A percentile compares a stretch with the other conserved stretches of the same genome.
Evolutionary conservation across 2,113 vertebrate species (phyloP).

Genomic region (Numida meleagris): DNA sequence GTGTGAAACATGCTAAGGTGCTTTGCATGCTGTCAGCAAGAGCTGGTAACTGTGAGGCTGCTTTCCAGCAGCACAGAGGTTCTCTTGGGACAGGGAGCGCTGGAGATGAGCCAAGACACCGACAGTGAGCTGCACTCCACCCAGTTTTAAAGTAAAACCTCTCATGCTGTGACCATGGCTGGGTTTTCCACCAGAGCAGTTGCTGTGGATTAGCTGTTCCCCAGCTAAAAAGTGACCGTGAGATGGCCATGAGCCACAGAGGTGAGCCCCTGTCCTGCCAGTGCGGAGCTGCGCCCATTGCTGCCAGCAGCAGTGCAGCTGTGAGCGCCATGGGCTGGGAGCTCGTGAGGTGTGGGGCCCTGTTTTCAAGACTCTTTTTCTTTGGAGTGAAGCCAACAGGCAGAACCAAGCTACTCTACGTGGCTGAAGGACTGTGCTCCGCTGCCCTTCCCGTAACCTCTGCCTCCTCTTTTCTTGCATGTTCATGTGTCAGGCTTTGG

Average conservation of each 20-base stretch:
- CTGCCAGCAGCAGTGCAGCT: too few species aligned
- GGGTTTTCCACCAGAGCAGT: neutral
- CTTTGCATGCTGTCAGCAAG: neutral
- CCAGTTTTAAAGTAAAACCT: neutral
- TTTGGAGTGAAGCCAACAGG: neutral
- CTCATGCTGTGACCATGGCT: neutral
- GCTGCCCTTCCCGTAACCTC: rapidly evolving
- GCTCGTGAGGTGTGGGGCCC: neutral
- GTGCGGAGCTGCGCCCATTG: too few species aligned
- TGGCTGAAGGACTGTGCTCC: neutral
- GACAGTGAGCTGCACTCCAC: neutral
- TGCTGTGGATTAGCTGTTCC: neutral
- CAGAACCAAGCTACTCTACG: neutral
- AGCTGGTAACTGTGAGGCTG: neutral
- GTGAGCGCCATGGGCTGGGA: too few species aligned
- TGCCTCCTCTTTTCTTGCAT: neutral
- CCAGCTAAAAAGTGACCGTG: neutral
- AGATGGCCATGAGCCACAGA: neutral
- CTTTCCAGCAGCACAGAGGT: neutral
- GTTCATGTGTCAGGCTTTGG: neutral
- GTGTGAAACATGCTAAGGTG: neutral
- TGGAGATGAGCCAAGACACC: neutral
- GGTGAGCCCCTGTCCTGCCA: neutral
- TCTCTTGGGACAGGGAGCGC: neutral
- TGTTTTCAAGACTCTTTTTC: neutral